A percentile compares a stretch with the other conserved stretches of the same genome.
Evolutionary conservation across 2,888 invertebrate genomes (phyloP).

Genomic region (Oligia latruncula): DNA sequence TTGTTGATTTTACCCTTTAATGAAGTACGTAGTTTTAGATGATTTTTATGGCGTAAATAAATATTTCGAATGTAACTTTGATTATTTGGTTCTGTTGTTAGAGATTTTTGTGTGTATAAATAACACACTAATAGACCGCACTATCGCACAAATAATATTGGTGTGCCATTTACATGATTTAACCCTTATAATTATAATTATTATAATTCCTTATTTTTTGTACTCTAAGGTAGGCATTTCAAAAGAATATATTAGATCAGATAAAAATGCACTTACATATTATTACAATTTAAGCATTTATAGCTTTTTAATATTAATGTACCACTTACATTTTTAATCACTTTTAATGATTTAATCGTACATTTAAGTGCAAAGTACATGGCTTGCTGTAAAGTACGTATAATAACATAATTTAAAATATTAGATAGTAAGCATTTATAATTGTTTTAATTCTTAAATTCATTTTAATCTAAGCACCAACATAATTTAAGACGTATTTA

Average conservation of each 20-base stretch:
- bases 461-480: constrained; percentile 53
- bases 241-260: constrained; percentile 25
- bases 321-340: constrained; percentile 51
- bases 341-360: constrained; percentile 32
- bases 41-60: background rate
- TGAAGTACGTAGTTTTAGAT: background rate
- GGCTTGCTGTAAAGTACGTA: constrained; percentile 64
- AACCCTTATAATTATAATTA: background rate
- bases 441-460: constrained; percentile 48
- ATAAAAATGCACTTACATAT: constrained; percentile 37
- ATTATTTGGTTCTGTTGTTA: constrained; percentile 3
- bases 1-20: constrained; percentile 15
- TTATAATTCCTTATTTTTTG: constrained; percentile 12
- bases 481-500: constrained; percentile 57
- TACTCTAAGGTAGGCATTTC: constrained; percentile 49
- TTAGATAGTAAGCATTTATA: constrained; percentile 49
- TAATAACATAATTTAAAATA: constrained; percentile 21
- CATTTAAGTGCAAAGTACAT: constrained; percentile 66
- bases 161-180: background rate
- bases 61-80: background rate
- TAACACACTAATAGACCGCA: constrained; percentile 29
- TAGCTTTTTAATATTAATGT: constrained; percentile 42
- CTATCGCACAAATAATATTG: constrained; percentile 33
- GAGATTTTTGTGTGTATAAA: constrained; percentile 8
- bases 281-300: constrained; percentile 28